Base-by-base conservation (phyloP, 2,113 vertebrate genomes). In the Engraulis encrasicolus region DNA sequence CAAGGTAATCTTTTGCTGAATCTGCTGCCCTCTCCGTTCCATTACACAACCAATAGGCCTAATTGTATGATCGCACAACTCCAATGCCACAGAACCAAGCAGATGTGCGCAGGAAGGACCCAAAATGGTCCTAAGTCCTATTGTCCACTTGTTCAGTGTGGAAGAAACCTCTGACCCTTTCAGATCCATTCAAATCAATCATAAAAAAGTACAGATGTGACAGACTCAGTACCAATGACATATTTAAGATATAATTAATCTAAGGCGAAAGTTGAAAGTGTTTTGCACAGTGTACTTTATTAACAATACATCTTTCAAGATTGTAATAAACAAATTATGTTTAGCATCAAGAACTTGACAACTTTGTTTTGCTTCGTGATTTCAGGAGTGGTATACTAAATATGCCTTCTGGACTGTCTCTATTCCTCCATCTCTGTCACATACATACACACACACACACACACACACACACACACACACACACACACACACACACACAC, bases 11-110 rank as follows among this genome's bases (percentile, higher is more conserved):
- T 81, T 34, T 50, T 11, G 7, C 15, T 77, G 78, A 87, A 82
- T 87, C 87, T 83, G 79, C 86, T 66, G 37, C 54, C 27, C 74
- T 83, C 81, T 86, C 87, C 80, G 74, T 81, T 87, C 90, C 71
- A 61, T 81, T 82, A 81, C 83, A 79, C 0, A 38, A 34, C 9
- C 12, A 61, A n/a, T n/a, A n/a, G n/a, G n/a, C 78, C 50, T 86
- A 77, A 87, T 86, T 23, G 34, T 86, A 84, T 89, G 5, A 78
- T 80, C 58, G 2, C 58, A 66, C 31, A 66, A 61, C 58, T 66
- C n/a, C n/a, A 31, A 66, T 66, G 58, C 58, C 74, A 80, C 36
- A 40, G 66, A 84, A 85, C 71, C 52, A n/a, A 19, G 27, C 34
- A 31, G 18, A 23, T 15, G 23, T 23, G 9, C 2, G 23, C 27